Evolutionary conservation across 2,888 invertebrate species (phyloP).

Genomic region (Amphipyra berbera): DNA sequence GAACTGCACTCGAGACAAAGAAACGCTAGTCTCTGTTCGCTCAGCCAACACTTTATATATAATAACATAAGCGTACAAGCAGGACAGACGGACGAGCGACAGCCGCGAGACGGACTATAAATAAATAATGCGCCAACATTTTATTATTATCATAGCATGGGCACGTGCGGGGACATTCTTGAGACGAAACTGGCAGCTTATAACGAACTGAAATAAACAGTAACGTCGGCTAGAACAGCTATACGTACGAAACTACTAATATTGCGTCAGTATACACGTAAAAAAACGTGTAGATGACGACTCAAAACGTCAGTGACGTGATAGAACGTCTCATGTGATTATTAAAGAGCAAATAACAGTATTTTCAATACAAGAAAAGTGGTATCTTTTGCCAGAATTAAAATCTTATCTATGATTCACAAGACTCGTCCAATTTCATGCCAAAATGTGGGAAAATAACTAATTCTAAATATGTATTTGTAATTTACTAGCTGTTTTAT

Average conservation of each 20-base stretch:
- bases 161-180: conserved; percentile 88
- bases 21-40: conserved; percentile 54
- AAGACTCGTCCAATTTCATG: conserved; percentile 39
- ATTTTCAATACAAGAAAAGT: conserved; percentile 27
- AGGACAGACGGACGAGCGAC: conserved; percentile 88
- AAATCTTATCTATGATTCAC: conserved; percentile 16
- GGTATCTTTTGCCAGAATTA: conserved; percentile 31
- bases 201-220: conserved; percentile 76
- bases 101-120: conserved; percentile 89
- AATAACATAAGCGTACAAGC: conserved; percentile 74
- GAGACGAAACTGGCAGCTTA: conserved; percentile 77
- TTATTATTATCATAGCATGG: conserved; percentile 88
- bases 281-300: conserved; percentile 51
- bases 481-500: conserved; percentile 51
- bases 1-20: conserved; percentile 48
- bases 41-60: conserved; percentile 71
- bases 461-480: conserved; percentile 41
- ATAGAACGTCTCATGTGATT: conserved; percentile 33
- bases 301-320: conserved; percentile 41
- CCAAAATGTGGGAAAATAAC: conserved; percentile 43
- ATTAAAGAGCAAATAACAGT: conserved; percentile 24
- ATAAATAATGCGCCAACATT: conserved; percentile 90
- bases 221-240: conserved; percentile 56
- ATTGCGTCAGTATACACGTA: conserved; percentile 55
- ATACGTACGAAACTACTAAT: conserved; percentile 42